Evolutionary conservation across 2,888 invertebrate genomes (phyloP), one percentile per base, ranked within the genome.

Genomic region (Catocala fraxini): DNA sequence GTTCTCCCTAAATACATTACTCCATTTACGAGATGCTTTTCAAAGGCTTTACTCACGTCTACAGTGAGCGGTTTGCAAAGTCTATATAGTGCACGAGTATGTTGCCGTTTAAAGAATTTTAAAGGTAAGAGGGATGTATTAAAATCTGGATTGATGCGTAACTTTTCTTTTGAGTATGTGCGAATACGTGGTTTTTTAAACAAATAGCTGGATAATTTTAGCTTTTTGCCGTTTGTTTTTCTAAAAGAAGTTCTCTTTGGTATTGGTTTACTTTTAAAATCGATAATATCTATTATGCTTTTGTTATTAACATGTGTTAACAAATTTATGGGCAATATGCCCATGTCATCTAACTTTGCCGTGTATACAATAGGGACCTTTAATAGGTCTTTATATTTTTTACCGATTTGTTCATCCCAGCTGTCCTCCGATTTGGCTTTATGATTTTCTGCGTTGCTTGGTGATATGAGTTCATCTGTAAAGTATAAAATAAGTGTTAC

Each of bases 121-220:
- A 82, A 81, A 0, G 84, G 85, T 46, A 89, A 92, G 7, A 94
- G 72, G 39, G 89, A 79, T 5, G 90, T 92, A 65, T 93, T 94
- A 56, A 93, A 94, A 72, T 94, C 93, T 0, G 93, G 93, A 78
- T 94, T 94, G 77, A 92, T 93, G 63, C 92, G 91, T 5, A 94
- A 57, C 42, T 88, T 81, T 74, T 91, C 88, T 0, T 90, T 88
- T 69, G 89, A 86, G 52, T 93, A 93, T 4, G 56, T 77, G 12
- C 86, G 82, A 56, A 79, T 77, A 67, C 76, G 83, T 1, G 92
- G 93, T 79, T 93, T 93, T 73, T 86, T 81, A 39, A 92, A 77
- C 51, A 91, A 71, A 63, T 81, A 79, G 77, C 87, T 92, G 0
- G 86, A 77, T 13, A 69, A 34, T 71, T 87, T 86, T 1, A 92